Percentiles rank a stretch among this genome's conserved stretches.
phyloP scores from a whole-genome alignment of 1,140 invertebrate species.

The Aphelinus certus region DNA sequence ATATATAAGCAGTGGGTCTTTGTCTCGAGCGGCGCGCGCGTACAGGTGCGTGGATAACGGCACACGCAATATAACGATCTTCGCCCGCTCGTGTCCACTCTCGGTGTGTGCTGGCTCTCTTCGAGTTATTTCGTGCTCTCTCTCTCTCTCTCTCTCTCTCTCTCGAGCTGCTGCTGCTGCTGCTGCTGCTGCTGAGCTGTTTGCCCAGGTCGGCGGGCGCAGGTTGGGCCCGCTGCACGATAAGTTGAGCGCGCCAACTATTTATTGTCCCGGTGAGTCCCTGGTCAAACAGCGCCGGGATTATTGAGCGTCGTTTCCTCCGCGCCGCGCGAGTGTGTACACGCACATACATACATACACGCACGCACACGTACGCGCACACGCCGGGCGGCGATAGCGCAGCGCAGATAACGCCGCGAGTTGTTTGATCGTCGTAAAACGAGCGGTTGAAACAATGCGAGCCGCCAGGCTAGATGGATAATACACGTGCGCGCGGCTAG shows the following conservation, averaged over 20 bases:
- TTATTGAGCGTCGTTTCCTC: conserved; percentile 14
- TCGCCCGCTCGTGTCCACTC: too few relatives aligned
- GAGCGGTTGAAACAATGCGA: not conserved
- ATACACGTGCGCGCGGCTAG: too few relatives aligned
- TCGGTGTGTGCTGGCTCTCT: too few relatives aligned
- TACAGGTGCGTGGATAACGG: too few relatives aligned
- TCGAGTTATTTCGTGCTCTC: conserved; percentile 22
- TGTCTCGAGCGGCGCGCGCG: too few relatives aligned
- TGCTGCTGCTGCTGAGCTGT: not conserved
- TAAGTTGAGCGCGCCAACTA: conserved; percentile 24
- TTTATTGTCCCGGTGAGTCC: conserved; percentile 27
- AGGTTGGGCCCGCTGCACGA: not conserved
- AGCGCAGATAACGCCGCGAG: not conserved
- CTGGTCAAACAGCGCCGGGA: conserved; percentile 29
- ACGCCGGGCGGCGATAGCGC: not conserved
- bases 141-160: conserved; percentile 4
- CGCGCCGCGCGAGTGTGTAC: too few relatives aligned
- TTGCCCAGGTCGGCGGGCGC: conserved; percentile 4
- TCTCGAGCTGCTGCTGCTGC: not conserved
- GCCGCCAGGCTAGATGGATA: too few relatives aligned
- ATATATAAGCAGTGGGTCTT: too few relatives aligned
- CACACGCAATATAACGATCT: too few relatives aligned
- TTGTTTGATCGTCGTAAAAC: conserved; percentile 31
- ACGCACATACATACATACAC: too few relatives aligned
- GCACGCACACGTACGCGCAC: too few relatives aligned